Evolutionary conservation across 1,140 invertebrate species (phyloP), one percentile per base, ranked within the genome.

Genomic region (Anastatus disparis): DNA sequence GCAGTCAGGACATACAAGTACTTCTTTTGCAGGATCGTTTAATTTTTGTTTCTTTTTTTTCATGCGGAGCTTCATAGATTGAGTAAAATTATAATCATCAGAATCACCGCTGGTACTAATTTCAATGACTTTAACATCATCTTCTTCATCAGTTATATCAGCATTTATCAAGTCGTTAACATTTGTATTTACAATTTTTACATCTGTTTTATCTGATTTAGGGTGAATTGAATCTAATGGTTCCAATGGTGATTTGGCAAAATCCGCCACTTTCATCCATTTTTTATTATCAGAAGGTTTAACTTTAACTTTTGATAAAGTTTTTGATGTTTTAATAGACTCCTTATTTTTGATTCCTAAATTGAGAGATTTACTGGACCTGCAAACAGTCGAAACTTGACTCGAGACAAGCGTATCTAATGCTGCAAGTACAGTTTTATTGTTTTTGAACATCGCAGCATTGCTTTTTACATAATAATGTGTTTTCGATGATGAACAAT

Each of bases 371-470:
- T 35, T 70, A 76, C 74, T 81, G 75, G 74, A 84, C 82, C 82
- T 84, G 81, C 50, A 84, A 83, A 83, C 70, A 83, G 76, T 79
- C 75, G 76, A 76, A 76, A 76, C 77, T 84, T 83, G 77, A 81
- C 79, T 81, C 73, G 50, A 67, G 50, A 72, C 72, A 72, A 76
- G 61, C 35, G 58, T 22, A 26, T 46, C 40, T 58, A 38, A 48
- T 17, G 48, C 52, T 6, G 31, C 31, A 35, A 10, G 31, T 35
- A 35, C n/a, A n/a, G n/a, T n/a, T n/a, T n/a, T 29, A 2, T 26
- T 53, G 27, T 20, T 27, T 53, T 15, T 26, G 15, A 24, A 66
- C 17, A 61, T 15, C 13, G 15, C 10, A 42, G n/a, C n/a, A 38
- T 38, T 59, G 2, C 52, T 7, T 38, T 42, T 52, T 26, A n/a